A percentile compares a stretch with the other conserved stretches of the same genome.
Conservation (phyloP, 2,797 vertebrate genomes). For the Poecilia gillii region DNA sequence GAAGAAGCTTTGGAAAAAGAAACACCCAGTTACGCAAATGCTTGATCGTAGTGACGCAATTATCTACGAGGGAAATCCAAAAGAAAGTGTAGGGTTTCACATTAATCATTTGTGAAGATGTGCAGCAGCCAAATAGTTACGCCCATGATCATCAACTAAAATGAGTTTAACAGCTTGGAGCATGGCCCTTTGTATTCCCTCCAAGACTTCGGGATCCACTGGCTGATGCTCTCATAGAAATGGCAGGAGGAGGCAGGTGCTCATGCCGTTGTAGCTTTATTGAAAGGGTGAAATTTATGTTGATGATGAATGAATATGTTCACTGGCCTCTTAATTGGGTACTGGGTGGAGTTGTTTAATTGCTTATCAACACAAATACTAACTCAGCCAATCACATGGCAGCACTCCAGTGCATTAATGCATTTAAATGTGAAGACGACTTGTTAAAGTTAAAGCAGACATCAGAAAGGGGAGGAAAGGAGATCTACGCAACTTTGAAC, state of each 20-base stretch:
- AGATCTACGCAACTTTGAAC: not conserved
- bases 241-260: slow-evolving; percentile 48
- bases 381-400: not conserved
- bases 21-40: slow-evolving; percentile 23
- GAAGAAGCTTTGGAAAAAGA: slow-evolving; percentile 26
- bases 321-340: not conserved
- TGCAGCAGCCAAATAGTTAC: slow-evolving; percentile 31
- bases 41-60: slow-evolving; percentile 34
- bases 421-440: not conserved
- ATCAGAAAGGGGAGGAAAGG: not conserved
- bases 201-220: not conserved
- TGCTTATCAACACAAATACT: not conserved
- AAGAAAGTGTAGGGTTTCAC: slow-evolving; percentile 5
- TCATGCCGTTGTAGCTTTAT: slow-evolving; percentile 16
- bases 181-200: slow-evolving; percentile 19
- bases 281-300: not conserved
- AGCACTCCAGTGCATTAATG: not conserved
- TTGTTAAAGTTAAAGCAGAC: not conserved
- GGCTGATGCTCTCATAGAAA: not conserved
- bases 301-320: slow-evolving; percentile 8
- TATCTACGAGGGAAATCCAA: slow-evolving; percentile 26
- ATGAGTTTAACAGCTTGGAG: slow-evolving; percentile 40
- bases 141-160: slow-evolving; percentile 17
- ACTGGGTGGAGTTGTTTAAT: not conserved
- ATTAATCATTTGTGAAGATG: slow-evolving; percentile 22